These are phyloP conservation scores for Cephus pygmeus DNA, from an alignment of 2,888 invertebrate genomes.

Conservation along the genomic window DNA sequence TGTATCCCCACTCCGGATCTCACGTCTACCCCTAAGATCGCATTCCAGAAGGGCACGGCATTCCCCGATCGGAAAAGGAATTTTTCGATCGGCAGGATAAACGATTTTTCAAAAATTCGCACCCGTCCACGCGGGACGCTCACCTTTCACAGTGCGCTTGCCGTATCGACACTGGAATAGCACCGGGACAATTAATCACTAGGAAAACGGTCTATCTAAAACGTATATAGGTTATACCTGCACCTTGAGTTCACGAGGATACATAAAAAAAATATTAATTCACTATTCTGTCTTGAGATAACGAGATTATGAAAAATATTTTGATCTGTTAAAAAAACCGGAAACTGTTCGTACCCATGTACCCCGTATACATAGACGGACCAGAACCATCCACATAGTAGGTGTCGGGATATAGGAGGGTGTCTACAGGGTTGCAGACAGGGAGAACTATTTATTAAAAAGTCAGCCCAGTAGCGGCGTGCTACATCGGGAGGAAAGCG, in stretches of 20 bases:
- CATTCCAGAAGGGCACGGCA: not conserved
- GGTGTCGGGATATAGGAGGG: not conserved
- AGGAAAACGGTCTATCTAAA: constrained; percentile 40
- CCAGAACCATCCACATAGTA: not conserved
- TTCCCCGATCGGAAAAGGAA: not conserved
- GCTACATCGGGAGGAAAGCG: constrained; percentile 64
- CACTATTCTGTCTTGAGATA: not conserved
- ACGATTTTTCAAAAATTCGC: constrained; percentile 27
- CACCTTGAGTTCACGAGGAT: not conserved
- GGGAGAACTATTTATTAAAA: constrained; percentile 57
- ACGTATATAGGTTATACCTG: not conserved
- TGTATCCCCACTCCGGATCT: not conserved
- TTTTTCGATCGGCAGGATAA: constrained; percentile 8
- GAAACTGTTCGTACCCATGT: not conserved
- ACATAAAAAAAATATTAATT: not conserved
- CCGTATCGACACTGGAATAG: constrained; percentile 46
- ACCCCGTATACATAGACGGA: not conserved
- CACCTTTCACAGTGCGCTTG: constrained; percentile 27
- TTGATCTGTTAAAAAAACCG: not conserved
- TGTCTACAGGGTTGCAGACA: constrained; percentile 21
- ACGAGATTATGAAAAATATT: not conserved
- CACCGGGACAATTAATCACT: constrained; percentile 61
- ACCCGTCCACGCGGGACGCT: constrained; percentile 24
- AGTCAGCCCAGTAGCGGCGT: constrained; percentile 50
- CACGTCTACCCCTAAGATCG: not conserved